Evolutionary conservation across 92 coral and sea anemone genomes (phyloP), one percentile per base, ranked within the genome.

Genomic region (Porites evermanni): DNA sequence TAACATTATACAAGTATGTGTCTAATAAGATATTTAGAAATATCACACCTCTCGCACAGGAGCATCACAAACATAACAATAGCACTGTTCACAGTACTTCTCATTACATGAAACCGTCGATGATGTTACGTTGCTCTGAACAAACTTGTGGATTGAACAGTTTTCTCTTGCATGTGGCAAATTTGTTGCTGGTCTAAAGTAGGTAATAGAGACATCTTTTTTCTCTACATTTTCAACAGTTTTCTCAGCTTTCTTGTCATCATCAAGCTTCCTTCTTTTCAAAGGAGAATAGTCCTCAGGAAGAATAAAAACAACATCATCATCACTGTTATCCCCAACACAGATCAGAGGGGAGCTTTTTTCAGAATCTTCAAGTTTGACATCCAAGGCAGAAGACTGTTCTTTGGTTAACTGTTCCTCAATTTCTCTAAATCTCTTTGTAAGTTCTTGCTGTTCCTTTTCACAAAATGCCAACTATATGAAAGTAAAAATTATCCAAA

Each of bases 211-310:
- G 4, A 91, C 5, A 23, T 88, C 95, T 14, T 74, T 77, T 60
- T 89, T 77, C 13, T 26, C 21, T 9, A 65, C 75, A n/a, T 77
- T 61, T 7, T 24, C 21, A n/a, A 29, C 68, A 50, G 60, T 63
- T 53, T 59, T 87, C 58, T 38, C 58, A 8, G 67, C 66, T 78
- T 56, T 78, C 70, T 78, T 77, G 17, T 85, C 94, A 12, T 74
- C 79, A 19, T 88, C 83, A 10, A 88, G 84, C 75, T 72, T 79
- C 26, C 69, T 78, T 72, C 83, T 92, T 64, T 94, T 93, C 79
- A 67, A 75, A 50, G 98, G 98, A 23, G 98, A 94, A 74, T 94
- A 92, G 9, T 92, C 89, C 73, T 94, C 96, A 21, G 98, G 98
- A 50, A 86, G 91, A 38, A 94, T 87, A 88, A 92, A 94, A 38